Conservation (phyloP, 2,888 invertebrate species). For the Syritta pipiens region DNA sequence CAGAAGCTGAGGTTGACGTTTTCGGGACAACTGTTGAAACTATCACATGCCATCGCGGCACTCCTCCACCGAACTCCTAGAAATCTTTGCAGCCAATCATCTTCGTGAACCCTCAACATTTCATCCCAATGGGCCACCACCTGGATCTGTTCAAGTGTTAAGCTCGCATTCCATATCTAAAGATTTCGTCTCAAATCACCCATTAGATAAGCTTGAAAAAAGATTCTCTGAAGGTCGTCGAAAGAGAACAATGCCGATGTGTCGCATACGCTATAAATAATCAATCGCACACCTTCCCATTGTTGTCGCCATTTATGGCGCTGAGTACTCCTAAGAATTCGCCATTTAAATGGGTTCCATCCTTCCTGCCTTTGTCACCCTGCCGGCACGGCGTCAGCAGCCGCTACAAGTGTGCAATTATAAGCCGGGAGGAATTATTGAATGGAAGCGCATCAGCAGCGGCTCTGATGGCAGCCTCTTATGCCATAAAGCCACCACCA, state of each 20-base stretch:
- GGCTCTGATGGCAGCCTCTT: slow-evolving; percentile 39
- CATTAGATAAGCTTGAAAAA: slow-evolving; percentile 20
- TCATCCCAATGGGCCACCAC: too few relatives aligned
- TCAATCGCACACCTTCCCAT: slow-evolving; percentile 63
- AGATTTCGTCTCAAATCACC: slow-evolving; percentile 38
- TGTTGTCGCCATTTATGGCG: slow-evolving; percentile 29
- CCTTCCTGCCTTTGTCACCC: slow-evolving; percentile 27
- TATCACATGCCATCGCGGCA: too few relatives aligned
- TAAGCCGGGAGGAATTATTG: slow-evolving; percentile 46
- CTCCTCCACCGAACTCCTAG: too few relatives aligned
- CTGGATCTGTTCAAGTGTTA: neutral
- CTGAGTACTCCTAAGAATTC: slow-evolving; percentile 39
- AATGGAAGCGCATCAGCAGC: slow-evolving; percentile 50
- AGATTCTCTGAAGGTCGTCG: slow-evolving; percentile 43
- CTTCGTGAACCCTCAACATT: too few relatives aligned
- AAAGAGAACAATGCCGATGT: slow-evolving; percentile 44
- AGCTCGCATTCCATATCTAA: neutral
- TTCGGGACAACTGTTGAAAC: too few relatives aligned
- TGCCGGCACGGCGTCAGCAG: neutral
- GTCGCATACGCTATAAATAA: slow-evolving; percentile 58
- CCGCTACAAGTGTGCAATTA: slow-evolving; percentile 37
- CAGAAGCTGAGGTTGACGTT: too few relatives aligned
- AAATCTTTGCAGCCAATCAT: too few relatives aligned
- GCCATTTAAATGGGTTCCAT: slow-evolving; percentile 58
- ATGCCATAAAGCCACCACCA: slow-evolving; percentile 52